Evolutionary conservation across 2,888 invertebrate species (phyloP).

Genomic region (Onchidella celtica): DNA sequence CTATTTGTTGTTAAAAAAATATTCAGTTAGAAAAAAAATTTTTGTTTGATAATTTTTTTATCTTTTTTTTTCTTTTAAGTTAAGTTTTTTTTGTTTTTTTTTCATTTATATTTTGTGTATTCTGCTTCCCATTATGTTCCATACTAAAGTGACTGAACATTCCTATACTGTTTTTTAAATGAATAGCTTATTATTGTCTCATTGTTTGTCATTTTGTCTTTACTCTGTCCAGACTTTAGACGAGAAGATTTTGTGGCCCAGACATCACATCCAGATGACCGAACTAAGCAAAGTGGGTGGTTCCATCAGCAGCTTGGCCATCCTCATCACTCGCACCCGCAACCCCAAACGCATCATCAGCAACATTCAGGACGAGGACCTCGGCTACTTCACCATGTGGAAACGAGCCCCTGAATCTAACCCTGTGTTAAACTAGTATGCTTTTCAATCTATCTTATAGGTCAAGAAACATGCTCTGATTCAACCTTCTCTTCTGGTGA

Average conservation of each 20-base stretch:
- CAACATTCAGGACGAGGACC: conserved; percentile 63
- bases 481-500: too few relatives aligned
- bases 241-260: conserved; percentile 91
- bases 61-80: too few relatives aligned
- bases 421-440: background rate
- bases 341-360: conserved; percentile 72
- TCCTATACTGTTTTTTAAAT: background rate
- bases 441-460: too few relatives aligned
- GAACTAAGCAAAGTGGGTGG: conserved; percentile 90
- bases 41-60: too few relatives aligned
- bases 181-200: background rate
- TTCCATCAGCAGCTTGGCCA: conserved; percentile 90
- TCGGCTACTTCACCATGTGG: conserved; percentile 55
- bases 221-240: conserved; percentile 84
- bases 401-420: conserved; percentile 29
- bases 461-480: too few relatives aligned
- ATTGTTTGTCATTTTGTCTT: background rate
- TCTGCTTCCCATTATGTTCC: too few relatives aligned
- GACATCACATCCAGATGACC: conserved; percentile 89
- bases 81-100: too few relatives aligned
- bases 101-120: too few relatives aligned
- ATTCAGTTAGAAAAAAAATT: too few relatives aligned
- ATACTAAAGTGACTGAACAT: too few relatives aligned
- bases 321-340: conserved; percentile 84
- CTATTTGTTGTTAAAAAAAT: too few relatives aligned